These are phyloP conservation scores for Aplysia californica DNA, from an alignment of 1,140 invertebrate species.

Conservation along the genomic window DNA sequence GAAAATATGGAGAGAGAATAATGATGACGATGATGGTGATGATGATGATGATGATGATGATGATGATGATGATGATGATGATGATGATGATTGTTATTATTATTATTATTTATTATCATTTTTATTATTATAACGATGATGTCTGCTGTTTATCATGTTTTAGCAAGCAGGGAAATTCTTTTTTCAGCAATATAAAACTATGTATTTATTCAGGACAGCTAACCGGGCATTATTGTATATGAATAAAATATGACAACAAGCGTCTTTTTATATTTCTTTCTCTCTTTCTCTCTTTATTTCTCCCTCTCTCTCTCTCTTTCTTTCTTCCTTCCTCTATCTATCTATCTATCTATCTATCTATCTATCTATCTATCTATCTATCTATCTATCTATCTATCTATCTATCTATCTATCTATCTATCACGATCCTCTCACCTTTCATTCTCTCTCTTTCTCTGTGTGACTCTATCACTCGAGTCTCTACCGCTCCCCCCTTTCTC, in stretches of 20 bases:
- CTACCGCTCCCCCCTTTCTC: neutral
- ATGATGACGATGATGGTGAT: neutral
- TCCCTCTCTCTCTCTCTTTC: neutral
- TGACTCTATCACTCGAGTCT: neutral
- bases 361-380: neutral
- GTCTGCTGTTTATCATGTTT: neutral
- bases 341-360: neutral
- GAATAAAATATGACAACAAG: too few relatives aligned
- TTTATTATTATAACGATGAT: too few relatives aligned
- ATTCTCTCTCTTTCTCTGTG: neutral
- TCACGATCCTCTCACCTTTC: neutral
- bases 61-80: neutral
- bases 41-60: neutral
- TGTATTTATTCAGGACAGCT: neutral
- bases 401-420: neutral
- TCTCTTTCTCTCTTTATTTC: neutral
- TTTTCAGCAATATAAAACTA: neutral
- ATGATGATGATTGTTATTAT: neutral
- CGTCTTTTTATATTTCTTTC: neutral
- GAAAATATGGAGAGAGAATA: neutral
- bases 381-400: neutral
- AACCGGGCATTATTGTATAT: neutral
- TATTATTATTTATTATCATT: too few relatives aligned
- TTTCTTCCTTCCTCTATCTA: neutral
- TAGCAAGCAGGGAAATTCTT: neutral